A percentile compares a stretch with the other conserved stretches of the same genome.
These are phyloP conservation scores for Microctenopoma steveboyesi DNA, from an alignment of 2,797 vertebrate species.

Conservation along the genomic window DNA sequence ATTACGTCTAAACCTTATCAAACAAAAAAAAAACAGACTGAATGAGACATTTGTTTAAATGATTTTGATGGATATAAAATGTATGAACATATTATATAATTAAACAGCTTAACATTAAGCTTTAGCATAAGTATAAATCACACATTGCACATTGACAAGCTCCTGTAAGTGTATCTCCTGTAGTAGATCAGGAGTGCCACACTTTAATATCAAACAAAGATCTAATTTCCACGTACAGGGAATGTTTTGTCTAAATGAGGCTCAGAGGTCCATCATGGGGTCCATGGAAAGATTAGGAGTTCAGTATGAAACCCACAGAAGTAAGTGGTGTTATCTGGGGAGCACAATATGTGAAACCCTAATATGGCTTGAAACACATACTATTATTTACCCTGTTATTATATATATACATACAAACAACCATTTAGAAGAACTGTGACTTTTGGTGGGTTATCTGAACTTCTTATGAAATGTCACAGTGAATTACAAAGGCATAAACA, in stretches of 20 bases:
- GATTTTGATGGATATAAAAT: conserved; percentile 38
- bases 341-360: not conserved
- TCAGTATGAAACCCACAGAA: conserved; percentile 7
- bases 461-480: not conserved
- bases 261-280: not conserved
- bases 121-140: conserved; percentile 18
- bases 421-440: not conserved
- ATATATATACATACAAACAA: too few relatives aligned
- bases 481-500: not conserved
- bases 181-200: conserved; percentile 30
- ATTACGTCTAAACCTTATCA: conserved; percentile 23
- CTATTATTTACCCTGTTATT: too few relatives aligned
- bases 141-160: conserved; percentile 10
- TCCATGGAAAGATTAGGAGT: not conserved
- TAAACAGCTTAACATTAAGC: conserved; percentile 28
- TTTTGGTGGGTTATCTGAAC: not conserved
- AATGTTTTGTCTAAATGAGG: conserved; percentile 10
- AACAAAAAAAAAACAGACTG: conserved; percentile 7
- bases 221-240: conserved; percentile 15
- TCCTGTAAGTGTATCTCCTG: conserved; percentile 8
- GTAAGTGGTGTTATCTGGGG: conserved; percentile 3
- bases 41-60: conserved; percentile 25
- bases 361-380: too few relatives aligned
- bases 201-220: conserved; percentile 30
- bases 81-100: conserved; percentile 25